These are phyloP conservation scores for Ciconia stormi DNA, from an alignment of 2,113 vertebrate genomes.

Conservation along the genomic window DNA sequence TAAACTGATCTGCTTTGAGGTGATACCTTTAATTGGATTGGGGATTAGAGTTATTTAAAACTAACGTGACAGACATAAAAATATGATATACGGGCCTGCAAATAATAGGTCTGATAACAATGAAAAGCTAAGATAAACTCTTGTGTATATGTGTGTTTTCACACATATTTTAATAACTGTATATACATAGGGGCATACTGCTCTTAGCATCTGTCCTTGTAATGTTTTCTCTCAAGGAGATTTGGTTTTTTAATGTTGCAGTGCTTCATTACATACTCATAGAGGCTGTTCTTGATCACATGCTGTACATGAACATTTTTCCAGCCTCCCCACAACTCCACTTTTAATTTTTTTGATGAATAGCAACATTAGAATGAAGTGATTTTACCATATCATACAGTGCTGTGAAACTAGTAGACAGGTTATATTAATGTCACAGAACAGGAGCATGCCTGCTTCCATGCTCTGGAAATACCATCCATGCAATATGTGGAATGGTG, in stretches of 20 bases:
- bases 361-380: background rate
- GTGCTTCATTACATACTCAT: background rate
- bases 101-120: background rate
- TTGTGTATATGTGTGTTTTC: background rate
- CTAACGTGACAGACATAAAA: background rate
- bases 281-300: background rate
- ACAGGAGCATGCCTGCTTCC: background rate
- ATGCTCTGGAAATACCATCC: background rate
- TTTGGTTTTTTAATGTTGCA: background rate
- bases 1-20: constrained; percentile 15
- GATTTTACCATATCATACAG: background rate
- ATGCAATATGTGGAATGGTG: background rate
- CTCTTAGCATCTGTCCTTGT: background rate
- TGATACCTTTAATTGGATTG: constrained; percentile 50
- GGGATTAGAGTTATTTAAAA: constrained; percentile 57
- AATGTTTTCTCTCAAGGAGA: background rate
- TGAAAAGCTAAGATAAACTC: background rate
- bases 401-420: background rate
- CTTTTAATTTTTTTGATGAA: background rate
- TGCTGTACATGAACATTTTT: background rate
- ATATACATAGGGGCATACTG: background rate
- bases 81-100: background rate
- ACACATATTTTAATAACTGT: background rate
- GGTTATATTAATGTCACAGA: background rate
- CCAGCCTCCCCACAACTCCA: background rate